Evolutionary conservation across 2,113 vertebrate species (phyloP).

Genomic region (Tamias sibiricus): DNA sequence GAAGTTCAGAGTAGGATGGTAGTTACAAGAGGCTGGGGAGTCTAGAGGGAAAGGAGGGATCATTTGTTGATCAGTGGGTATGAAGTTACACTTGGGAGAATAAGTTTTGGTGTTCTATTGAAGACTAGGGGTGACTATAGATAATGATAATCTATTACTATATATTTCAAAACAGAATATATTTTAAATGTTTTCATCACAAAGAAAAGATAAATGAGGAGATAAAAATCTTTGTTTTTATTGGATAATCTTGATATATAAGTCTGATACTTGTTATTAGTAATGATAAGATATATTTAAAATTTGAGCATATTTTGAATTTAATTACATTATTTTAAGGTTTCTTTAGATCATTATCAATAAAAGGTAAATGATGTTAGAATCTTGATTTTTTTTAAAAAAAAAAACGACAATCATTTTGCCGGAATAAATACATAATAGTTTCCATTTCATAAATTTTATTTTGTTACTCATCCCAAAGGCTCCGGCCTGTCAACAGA

Average conservation of each 20-base stretch:
- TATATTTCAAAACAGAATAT: neutral
- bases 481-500: conserved; percentile 46
- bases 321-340: conserved; percentile 19
- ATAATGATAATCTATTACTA: neutral
- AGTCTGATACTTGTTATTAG: neutral
- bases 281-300: conserved; percentile 19
- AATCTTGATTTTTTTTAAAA: conserved; percentile 1
- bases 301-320: neutral
- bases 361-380: neutral
- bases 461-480: conserved; percentile 3
- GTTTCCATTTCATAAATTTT: neutral
- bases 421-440: neutral
- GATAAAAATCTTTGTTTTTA: neutral
- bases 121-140: neutral
- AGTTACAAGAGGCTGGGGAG: neutral
- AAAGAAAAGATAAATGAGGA: neutral
- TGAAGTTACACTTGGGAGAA: neutral
- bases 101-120: neutral
- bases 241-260: neutral
- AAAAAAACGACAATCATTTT: neutral
- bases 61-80: too few species aligned
- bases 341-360: neutral
- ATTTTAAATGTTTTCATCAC: neutral
- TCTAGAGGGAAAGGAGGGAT: fast-evolving
- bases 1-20: neutral